Evolutionary conservation across 1,140 invertebrate species (phyloP).

Genomic region (Scaptomyza pallida): DNA sequence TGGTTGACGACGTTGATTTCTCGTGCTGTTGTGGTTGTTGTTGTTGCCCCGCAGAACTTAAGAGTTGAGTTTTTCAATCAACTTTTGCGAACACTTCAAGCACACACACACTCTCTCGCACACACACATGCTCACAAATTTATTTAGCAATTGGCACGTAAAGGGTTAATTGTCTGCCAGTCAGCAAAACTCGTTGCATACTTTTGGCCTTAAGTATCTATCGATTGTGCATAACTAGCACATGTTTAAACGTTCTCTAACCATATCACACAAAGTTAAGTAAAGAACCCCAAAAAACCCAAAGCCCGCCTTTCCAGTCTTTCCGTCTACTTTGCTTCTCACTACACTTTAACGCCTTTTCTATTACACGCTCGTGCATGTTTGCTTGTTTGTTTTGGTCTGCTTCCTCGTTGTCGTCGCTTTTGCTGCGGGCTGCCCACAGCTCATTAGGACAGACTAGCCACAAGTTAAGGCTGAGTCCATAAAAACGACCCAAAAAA

Average conservation of each 20-base stretch:
- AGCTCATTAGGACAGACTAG: conserved; percentile 31
- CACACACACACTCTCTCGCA: conserved; percentile 8
- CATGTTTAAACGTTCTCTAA: conserved; percentile 34
- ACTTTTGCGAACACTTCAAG: conserved; percentile 15
- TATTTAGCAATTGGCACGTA: conserved; percentile 76
- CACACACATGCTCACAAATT: conserved; percentile 43
- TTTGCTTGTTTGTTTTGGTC: conserved; percentile 54
- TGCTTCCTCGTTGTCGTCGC: conserved; percentile 25
- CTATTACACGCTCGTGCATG: conserved; percentile 21
- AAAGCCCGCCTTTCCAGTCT: neutral
- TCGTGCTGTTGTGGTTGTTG: conserved; percentile 43
- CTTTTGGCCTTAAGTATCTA: conserved; percentile 31
- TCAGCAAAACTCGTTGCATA: conserved; percentile 58
- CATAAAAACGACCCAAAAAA: conserved; percentile 1
- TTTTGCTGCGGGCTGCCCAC: conserved; percentile 23
- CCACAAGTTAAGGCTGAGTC: neutral
- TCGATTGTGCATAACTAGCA: conserved; percentile 69
- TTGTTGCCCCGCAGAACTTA: conserved; percentile 2
- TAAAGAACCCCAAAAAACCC: neutral
- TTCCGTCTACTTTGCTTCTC: conserved; percentile 43
- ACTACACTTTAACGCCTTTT: conserved; percentile 65
- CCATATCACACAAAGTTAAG: neutral
- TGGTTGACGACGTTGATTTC: conserved; percentile 23
- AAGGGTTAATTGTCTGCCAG: conserved; percentile 73
- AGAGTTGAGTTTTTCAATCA: conserved; percentile 37